Conservation (phyloP, 2,113 vertebrate genomes). For the Leuciscus idus region DNA sequence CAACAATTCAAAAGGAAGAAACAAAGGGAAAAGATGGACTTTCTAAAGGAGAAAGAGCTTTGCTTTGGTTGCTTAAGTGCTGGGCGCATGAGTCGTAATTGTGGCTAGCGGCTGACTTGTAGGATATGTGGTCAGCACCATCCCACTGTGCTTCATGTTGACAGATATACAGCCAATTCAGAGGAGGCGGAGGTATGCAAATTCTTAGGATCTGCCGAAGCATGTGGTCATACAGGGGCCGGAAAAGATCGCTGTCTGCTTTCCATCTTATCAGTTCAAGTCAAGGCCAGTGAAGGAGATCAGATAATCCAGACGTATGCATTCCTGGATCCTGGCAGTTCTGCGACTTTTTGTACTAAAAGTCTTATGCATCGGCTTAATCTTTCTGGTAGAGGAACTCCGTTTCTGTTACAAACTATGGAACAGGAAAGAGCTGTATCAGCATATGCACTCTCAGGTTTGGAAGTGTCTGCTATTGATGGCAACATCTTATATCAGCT, state of each 20-base stretch:
- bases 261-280: neutral
- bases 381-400: neutral
- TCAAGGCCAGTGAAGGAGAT: neutral
- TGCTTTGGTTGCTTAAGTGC: slow-evolving; percentile 24
- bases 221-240: slow-evolving; percentile 12
- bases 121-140: neutral
- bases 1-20: neutral
- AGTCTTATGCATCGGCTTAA: neutral
- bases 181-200: neutral
- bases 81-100: slow-evolving; percentile 13
- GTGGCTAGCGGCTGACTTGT: slow-evolving; percentile 10
- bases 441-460: neutral
- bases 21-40: neutral
- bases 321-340: neutral
- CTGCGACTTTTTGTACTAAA: neutral
- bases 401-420: neutral
- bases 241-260: neutral
- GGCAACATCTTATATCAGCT: neutral
- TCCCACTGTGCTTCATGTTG: neutral
- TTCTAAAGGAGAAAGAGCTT: slow-evolving; percentile 2
- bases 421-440: neutral
- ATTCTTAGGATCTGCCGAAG: neutral
- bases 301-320: neutral
- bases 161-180: neutral
- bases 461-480: neutral